Conservation (phyloP, 2,797 vertebrate species). For the Podarcis lilfordi region DNA sequence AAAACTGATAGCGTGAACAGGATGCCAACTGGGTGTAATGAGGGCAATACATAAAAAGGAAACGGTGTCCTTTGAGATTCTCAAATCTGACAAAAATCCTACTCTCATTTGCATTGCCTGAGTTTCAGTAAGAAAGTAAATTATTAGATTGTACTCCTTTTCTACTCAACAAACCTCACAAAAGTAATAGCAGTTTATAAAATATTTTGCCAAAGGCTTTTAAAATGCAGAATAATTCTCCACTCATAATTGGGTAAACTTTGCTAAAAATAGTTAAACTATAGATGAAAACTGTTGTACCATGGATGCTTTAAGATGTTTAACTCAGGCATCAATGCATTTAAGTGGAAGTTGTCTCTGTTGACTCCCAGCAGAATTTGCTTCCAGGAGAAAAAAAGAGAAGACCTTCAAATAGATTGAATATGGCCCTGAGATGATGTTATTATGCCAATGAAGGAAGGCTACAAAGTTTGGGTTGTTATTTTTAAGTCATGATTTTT, state of each 20-base stretch:
- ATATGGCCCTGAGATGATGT: neutral
- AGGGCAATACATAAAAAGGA: neutral
- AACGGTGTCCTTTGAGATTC: neutral
- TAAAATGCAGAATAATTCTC: slow-evolving; percentile 11
- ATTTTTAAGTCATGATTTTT: neutral
- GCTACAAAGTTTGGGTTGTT: neutral
- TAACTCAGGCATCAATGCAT: neutral
- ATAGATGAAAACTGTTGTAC: neutral
- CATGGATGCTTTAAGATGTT: neutral
- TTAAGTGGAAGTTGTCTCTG: neutral
- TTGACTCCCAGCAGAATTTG: neutral
- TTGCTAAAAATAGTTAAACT: slow-evolving; percentile 36
- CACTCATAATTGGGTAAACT: slow-evolving; percentile 28
- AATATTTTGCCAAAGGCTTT: slow-evolving; percentile 17
- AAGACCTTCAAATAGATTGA: neutral
- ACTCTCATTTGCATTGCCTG: neutral
- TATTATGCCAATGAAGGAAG: neutral
- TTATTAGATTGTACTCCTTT: neutral
- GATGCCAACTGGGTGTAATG: neutral
- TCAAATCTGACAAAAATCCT: neutral
- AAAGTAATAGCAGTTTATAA: slow-evolving; percentile 7
- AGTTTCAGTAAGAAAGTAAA: neutral
- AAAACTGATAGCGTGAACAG: neutral
- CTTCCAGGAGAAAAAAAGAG: neutral
- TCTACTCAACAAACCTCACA: neutral